Conservation (phyloP, 2,888 invertebrate species). For the Andrena camellia region DNA sequence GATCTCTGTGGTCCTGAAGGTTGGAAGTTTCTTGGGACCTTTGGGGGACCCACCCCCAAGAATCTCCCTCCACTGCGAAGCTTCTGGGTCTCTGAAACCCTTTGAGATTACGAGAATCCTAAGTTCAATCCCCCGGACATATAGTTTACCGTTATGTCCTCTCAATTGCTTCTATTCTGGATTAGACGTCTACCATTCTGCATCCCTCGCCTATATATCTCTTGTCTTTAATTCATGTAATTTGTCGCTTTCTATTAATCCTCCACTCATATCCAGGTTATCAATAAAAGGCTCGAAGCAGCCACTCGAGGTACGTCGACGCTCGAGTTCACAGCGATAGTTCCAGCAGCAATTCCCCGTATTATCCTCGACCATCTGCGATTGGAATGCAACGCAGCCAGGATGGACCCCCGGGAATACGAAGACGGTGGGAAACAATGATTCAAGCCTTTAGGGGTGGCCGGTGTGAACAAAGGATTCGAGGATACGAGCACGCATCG, state of each 20-base stretch:
- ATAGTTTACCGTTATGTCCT: not conserved
- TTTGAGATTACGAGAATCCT: not conserved
- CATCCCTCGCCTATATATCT: no score
- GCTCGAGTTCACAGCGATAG: conserved; percentile 23
- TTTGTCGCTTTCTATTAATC: not conserved
- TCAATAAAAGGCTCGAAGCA: not conserved
- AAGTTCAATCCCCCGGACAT: not conserved
- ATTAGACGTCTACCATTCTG: not conserved
- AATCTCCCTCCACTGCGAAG: not conserved
- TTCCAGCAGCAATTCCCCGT: conserved; percentile 17
- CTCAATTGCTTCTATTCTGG: not conserved
- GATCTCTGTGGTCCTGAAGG: not conserved
- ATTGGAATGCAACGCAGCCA: conserved; percentile 60
- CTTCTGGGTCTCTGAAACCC: not conserved
- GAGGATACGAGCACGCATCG: conserved; percentile 45
- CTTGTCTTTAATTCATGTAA: not conserved
- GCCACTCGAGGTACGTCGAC: not conserved
- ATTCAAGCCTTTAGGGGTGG: conserved; percentile 29
- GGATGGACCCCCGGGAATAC: conserved; percentile 40
- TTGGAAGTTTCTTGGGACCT: not conserved
- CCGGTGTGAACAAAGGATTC: conserved; percentile 21
- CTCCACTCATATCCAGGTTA: not conserved
- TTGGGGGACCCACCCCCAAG: not conserved
- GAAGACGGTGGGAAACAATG: conserved; percentile 62
- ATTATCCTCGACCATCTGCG: conserved; percentile 26